A percentile compares a stretch with the other conserved stretches of the same genome.
Evolutionary conservation across 2,797 vertebrate genomes (phyloP).

Genomic region (Eospalax fontanierii): DNA sequence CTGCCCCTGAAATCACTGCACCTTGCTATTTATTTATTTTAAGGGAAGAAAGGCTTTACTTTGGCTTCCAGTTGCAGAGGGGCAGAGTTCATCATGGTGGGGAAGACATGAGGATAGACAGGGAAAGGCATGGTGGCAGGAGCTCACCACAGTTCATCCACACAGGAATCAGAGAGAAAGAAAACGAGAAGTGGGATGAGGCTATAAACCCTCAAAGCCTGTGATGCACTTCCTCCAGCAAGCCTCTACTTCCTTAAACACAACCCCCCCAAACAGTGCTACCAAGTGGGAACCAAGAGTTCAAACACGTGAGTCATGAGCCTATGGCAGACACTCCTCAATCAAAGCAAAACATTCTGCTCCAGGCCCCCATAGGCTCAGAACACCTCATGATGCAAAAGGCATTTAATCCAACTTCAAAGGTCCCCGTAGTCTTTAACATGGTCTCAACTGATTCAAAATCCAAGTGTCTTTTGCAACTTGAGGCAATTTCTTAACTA

Average conservation of each 20-base stretch:
- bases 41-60: too few relatives aligned
- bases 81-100: too few relatives aligned
- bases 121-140: neutral
- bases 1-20: neutral
- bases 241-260: neutral
- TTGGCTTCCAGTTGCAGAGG: too few relatives aligned
- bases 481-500: neutral
- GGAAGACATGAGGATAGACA: too few relatives aligned
- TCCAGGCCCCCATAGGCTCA: neutral
- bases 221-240: neutral
- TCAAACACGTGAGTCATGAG: too few relatives aligned
- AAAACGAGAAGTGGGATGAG: neutral
- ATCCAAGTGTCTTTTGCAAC: neutral
- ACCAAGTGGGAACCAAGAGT: neutral
- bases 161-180: neutral
- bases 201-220: neutral
- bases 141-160: neutral
- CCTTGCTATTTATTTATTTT: neutral
- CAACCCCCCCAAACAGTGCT: too few relatives aligned
- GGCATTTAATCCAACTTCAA: neutral
- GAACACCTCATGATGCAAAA: neutral
- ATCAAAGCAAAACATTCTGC: neutral
- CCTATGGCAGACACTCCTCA: neutral
- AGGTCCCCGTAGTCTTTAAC: neutral
- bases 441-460: too few relatives aligned